Evolutionary conservation across 2,888 invertebrate species (phyloP).

Genomic region (Clusia tigrina): DNA sequence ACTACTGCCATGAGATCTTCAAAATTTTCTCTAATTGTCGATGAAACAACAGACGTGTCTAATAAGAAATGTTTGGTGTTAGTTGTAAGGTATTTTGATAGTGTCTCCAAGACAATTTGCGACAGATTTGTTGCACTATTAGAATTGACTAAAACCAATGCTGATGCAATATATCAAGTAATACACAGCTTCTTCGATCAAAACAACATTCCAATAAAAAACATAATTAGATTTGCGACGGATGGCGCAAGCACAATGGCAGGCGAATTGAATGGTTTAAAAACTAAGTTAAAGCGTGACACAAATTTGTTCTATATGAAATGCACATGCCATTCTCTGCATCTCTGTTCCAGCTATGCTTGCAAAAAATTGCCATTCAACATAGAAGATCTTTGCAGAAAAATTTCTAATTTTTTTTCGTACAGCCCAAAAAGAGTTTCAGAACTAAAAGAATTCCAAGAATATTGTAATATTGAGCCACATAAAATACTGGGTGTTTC

Average conservation of each 20-base stretch:
- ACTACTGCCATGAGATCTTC: background rate
- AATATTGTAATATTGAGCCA: constrained; percentile 26
- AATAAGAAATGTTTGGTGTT: constrained; percentile 22
- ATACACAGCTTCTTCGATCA: constrained; percentile 12
- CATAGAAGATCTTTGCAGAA: constrained; percentile 19
- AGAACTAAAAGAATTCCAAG: constrained; percentile 27
- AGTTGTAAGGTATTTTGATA: constrained; percentile 22
- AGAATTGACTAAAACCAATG: constrained; percentile 18
- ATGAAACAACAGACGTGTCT: constrained; percentile 18
- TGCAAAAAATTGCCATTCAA: constrained; percentile 17
- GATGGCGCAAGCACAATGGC: constrained; percentile 16
- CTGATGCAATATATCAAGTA: constrained; percentile 8
- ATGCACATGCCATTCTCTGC: constrained; percentile 23
- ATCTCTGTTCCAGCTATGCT: constrained; percentile 20
- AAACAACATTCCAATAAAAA: constrained; percentile 10
- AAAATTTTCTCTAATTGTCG: constrained; percentile 18
- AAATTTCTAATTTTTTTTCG: constrained; percentile 21
- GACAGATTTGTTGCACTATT: constrained; percentile 18
- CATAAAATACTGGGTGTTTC: constrained; percentile 32
- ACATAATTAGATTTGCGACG: constrained; percentile 11
- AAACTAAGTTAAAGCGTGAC: constrained; percentile 14
- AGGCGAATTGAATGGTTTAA: constrained; percentile 2
- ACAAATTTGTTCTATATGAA: constrained; percentile 13
- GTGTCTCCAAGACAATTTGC: background rate
- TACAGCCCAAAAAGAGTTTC: constrained; percentile 16